Conservation (phyloP, 2,113 vertebrate genomes). For the Oreamnos americanus region DNA sequence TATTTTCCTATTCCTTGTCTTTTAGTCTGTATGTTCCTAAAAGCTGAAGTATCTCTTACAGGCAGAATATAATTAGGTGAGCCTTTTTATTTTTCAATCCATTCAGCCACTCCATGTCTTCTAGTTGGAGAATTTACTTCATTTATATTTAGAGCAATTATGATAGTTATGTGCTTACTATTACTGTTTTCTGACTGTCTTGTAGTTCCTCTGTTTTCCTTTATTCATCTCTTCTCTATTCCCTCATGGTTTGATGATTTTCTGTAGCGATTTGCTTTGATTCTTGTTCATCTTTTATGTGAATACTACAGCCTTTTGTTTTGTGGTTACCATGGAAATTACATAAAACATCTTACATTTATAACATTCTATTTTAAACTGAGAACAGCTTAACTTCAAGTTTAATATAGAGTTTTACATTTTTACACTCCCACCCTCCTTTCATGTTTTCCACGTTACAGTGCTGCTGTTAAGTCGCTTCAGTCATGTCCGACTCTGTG, state of each 20-base stretch:
- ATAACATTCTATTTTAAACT: not conserved
- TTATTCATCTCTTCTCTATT: not conserved
- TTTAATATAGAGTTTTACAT: not conserved
- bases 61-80: not conserved
- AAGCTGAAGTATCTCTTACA: not conserved
- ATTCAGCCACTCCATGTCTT: not conserved
- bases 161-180: not conserved
- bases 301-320: not conserved
- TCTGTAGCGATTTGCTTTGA: not conserved
- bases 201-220: not conserved
- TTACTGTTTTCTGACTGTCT: not conserved
- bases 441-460: not conserved
- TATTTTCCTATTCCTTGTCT: not conserved
- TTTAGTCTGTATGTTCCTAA: not conserved
- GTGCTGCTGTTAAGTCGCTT: not conserved
- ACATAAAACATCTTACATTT: not conserved
- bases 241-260: not conserved
- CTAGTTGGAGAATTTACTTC: not conserved
- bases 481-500: rapidly evolving
- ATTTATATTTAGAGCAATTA: not conserved
- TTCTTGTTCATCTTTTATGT: not conserved
- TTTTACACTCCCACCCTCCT: not conserved
- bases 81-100: not conserved
- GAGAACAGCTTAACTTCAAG: not conserved
- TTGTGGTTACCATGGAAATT: not conserved